Conservation (phyloP, 2,113 vertebrate genomes). For the Zapornia atra region DNA sequence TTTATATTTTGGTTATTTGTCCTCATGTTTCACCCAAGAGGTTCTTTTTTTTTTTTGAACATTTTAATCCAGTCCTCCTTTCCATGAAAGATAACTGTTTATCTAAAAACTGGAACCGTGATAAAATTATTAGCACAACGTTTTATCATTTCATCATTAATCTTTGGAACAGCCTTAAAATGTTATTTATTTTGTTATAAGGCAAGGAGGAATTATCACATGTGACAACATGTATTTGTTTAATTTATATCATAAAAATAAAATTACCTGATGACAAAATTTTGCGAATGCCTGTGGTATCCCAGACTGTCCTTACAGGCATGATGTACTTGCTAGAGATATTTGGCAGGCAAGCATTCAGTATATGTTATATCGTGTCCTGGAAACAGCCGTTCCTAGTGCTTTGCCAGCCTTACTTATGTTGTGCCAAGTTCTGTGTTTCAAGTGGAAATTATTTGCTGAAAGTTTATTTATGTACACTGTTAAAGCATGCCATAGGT, state of each 20-base stretch:
- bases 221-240: background rate
- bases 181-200: background rate
- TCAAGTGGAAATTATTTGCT: background rate
- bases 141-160: background rate
- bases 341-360: background rate
- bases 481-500: background rate
- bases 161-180: background rate
- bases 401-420: background rate
- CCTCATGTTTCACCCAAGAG: background rate
- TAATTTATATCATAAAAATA: background rate
- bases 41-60: background rate
- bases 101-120: background rate
- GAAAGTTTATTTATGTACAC: background rate
- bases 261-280: background rate
- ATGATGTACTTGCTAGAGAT: background rate
- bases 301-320: background rate
- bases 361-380: background rate
- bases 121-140: background rate
- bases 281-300: background rate
- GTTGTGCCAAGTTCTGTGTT: background rate
- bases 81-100: background rate
- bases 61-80: background rate
- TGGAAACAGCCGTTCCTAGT: background rate
- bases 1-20: background rate
- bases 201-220: background rate